These are phyloP conservation scores for Tachycineta bicolor DNA, from an alignment of 2,113 vertebrate species.

Conservation along the genomic window DNA sequence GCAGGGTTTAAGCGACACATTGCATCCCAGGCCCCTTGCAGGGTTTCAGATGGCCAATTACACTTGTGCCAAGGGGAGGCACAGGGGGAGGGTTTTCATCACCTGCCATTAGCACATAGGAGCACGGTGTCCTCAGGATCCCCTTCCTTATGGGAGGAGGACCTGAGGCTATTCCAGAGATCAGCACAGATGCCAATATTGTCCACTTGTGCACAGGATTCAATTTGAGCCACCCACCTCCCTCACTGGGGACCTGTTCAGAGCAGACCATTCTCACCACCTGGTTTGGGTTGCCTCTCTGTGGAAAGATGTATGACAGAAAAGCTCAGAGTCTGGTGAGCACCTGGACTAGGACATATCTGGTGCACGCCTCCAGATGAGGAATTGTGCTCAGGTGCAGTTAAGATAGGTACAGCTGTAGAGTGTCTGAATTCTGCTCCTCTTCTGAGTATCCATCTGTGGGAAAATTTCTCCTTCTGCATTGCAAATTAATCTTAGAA, in stretches of 20 bases:
- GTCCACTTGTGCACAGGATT: not conserved
- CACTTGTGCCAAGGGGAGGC: not conserved
- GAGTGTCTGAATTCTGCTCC: not conserved
- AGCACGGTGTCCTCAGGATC: not conserved
- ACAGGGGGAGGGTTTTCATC: not conserved
- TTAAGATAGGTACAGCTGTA: not conserved
- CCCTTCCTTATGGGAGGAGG: not conserved
- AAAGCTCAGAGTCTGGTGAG: not conserved
- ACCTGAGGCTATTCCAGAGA: not conserved
- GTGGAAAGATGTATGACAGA: not conserved
- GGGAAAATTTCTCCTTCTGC: not conserved
- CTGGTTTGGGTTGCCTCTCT: not conserved
- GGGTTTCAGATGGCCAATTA: not conserved
- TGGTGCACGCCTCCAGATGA: not conserved
- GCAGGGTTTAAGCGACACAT: not conserved
- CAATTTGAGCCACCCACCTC: not conserved
- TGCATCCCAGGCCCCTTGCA: not conserved
- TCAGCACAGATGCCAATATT: not conserved
- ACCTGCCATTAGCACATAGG: not conserved
- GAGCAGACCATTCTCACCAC: fast-evolving
- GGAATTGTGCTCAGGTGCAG: not conserved
- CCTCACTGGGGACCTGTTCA: not conserved
- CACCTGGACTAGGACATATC: not conserved
- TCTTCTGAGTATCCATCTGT: not conserved
- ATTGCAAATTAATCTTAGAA: not conserved